These are phyloP conservation scores for Myotis myotis DNA, from an alignment of 2,797 vertebrate species.

Conservation along the genomic window DNA sequence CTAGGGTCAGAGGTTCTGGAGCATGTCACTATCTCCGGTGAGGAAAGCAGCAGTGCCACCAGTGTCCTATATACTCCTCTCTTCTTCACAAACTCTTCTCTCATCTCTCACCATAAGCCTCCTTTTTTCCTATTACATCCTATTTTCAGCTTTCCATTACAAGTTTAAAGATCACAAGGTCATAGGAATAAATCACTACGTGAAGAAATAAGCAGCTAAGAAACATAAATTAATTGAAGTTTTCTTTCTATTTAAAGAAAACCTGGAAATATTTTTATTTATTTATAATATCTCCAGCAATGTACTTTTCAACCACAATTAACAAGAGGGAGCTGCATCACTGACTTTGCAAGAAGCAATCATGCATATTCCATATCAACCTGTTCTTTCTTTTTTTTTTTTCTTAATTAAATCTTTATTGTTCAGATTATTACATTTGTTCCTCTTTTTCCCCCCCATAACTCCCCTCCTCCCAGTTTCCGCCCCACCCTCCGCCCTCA, in stretches of 20 bases:
- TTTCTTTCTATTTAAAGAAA: constrained; percentile 20
- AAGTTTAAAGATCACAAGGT: neutral
- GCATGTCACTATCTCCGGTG: too few species aligned
- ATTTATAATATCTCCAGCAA: neutral
- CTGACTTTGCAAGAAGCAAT: neutral
- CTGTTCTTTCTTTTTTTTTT: neutral
- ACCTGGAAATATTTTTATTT: neutral
- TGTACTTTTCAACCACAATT: neutral
- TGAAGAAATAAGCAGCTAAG: constrained; percentile 9
- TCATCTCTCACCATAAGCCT: neutral
- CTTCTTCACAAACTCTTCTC: neutral
- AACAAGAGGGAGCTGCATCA: neutral
- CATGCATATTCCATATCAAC: neutral
- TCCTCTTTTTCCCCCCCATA: too few species aligned
- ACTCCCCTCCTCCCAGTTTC: too few species aligned
- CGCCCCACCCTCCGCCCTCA: too few species aligned
- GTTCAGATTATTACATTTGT: too few species aligned
- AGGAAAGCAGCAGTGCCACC: neutral
- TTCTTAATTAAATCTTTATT: too few species aligned
- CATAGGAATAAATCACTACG: neutral
- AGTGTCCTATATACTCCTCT: neutral
- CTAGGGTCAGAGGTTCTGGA: neutral
- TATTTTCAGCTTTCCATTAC: neutral
- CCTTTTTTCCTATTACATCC: neutral
- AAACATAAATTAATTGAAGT: neutral